phyloP scores from a whole-genome alignment of 1,140 invertebrate genomes.

The Drosophila rufa region DNA sequence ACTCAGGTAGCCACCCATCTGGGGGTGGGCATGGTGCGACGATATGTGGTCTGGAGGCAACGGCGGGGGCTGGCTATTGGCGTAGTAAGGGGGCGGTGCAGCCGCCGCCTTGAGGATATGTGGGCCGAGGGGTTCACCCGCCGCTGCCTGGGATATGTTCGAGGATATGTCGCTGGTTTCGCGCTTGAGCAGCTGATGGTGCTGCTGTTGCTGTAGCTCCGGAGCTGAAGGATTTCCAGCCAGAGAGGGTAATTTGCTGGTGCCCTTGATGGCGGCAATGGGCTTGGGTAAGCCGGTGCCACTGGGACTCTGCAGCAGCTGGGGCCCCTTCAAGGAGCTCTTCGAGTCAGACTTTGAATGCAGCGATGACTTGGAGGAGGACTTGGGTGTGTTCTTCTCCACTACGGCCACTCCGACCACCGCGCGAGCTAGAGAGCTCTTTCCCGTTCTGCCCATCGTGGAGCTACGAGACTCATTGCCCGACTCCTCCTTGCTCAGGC shows the following conservation, averaged over 20 bases:
- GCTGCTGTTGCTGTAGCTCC: constrained; percentile 1
- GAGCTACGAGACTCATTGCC: constrained; percentile 70
- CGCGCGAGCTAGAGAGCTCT: constrained; percentile 57
- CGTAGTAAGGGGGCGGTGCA: constrained; percentile 64
- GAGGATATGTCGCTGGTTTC: constrained; percentile 81
- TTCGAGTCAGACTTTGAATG: constrained; percentile 82
- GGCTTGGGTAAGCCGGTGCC: constrained; percentile 94
- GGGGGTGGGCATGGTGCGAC: constrained; percentile 16
- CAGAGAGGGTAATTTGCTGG: constrained; percentile 87
- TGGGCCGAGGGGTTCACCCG: constrained; percentile 37
- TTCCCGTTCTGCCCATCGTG: constrained; percentile 67
- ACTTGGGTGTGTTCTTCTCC: constrained; percentile 71
- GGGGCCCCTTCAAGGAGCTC: constrained; percentile 71
- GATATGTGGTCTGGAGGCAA: constrained; percentile 58
- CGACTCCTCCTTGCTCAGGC: constrained; percentile 75
- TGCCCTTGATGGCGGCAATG: constrained; percentile 95
- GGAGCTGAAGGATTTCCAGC: constrained; percentile 54
- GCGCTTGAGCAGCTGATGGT: constrained; percentile 59
- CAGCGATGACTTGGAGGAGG: constrained; percentile 77
- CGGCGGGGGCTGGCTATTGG: constrained; percentile 49
- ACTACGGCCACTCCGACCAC: constrained; percentile 17
- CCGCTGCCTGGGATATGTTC: constrained; percentile 75
- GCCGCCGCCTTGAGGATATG: constrained; percentile 76
- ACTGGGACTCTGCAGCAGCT: constrained; percentile 67
- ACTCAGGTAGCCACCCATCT: constrained; percentile 56